phyloP scores from a whole-genome alignment of 1,140 invertebrate genomes.

The Trachymyrmex septentrionalis region DNA sequence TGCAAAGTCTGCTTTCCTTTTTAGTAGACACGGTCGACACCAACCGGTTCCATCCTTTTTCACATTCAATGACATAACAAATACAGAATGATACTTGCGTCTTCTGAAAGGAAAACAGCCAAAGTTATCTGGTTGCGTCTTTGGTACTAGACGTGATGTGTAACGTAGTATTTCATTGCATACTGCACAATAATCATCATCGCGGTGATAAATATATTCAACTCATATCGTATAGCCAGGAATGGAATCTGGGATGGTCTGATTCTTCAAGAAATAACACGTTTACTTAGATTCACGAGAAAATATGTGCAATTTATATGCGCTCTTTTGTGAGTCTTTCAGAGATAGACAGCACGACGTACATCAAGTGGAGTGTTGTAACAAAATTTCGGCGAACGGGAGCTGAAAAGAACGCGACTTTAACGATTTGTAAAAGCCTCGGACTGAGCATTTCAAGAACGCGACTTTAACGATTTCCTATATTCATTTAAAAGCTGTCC shows the following conservation, averaged over 20 bases:
- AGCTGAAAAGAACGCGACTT: neutral
- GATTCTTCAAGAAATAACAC: neutral
- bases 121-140: too few species aligned
- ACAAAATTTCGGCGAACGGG: slow-evolving; percentile 5
- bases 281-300: neutral
- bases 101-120: too few species aligned
- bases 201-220: neutral
- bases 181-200: slow-evolving; percentile 18
- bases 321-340: neutral
- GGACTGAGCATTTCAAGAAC: neutral
- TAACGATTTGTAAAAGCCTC: slow-evolving; percentile 26
- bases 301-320: neutral
- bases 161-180: neutral
- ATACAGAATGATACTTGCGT: too few species aligned
- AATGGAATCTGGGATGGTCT: neutral
- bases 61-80: too few species aligned
- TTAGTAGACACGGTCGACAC: neutral
- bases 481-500: slow-evolving; percentile 22
- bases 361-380: neutral
- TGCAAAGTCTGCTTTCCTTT: neutral
- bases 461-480: slow-evolving; percentile 38
- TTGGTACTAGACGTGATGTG: slow-evolving; percentile 18
- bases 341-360: neutral
- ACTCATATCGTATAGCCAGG: neutral
- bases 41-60: too few species aligned